Base-by-base conservation (phyloP, 2,797 vertebrate genomes). In the Psittacula echo region DNA sequence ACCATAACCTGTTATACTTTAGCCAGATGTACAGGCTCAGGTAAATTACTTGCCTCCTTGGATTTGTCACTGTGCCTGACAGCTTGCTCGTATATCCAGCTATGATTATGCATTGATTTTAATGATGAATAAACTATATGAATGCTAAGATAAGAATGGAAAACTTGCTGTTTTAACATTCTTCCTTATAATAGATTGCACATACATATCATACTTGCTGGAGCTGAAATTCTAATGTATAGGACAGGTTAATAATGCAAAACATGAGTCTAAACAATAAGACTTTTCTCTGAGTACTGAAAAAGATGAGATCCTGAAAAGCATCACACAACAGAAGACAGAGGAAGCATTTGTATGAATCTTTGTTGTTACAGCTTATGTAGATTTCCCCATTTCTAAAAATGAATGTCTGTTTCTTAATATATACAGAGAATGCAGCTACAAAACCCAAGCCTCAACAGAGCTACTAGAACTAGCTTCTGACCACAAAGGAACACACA, bases 41-140 rank as follows among this genome's bases (percentile, higher is more conserved):
- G 77, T 66, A 90, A 96, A 95, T 93, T 73, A 68, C 61, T 89
- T 85, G 65, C 58, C 42, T 88, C 53, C 10, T 91, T 74, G 48
- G 53, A 93, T 95, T 94, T 86, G 62, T 94, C 71, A 78, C 26
- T 68, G 32, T 47, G 13, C 13, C 34, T 85, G 67, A 73, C 74
- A 92, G 41, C 13, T 92, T 80, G 56, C 11, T 95, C 20, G 64
- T 64, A 70, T n/a, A 88, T 85, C 42, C 44, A 47, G 74, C 85
- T 88, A 61, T 62, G 80, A 81, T 83, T 88, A 61, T 81, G 70
- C 53, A 86, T 86, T 71, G n/a, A 88, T 95, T 91, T 93, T 75
- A 86, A 85, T 71, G 39, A 85, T 83, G 41, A 77, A 93, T 87
- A 94, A 89, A 88, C 64, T 50, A 47, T 54, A 78, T 54, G 68